Evolutionary conservation across 2,113 vertebrate species (phyloP).

Genomic region (Megaptera novaeangliae): DNA sequence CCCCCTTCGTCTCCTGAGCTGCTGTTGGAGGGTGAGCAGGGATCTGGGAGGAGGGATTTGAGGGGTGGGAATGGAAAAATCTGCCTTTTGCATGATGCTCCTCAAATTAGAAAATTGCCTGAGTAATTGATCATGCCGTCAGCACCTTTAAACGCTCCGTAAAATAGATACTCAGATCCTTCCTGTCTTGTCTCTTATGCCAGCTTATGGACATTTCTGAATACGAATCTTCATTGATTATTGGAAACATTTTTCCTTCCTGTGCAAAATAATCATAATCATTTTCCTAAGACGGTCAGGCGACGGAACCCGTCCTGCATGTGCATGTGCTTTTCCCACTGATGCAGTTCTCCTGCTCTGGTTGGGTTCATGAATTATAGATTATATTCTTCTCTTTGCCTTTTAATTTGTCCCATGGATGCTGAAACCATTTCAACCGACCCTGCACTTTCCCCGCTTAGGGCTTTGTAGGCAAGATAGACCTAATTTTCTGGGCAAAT

Average conservation of each 20-base stretch:
- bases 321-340: slow-evolving; percentile 48
- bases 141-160: background rate
- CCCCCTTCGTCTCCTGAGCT: background rate
- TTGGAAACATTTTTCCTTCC: slow-evolving; percentile 51
- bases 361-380: slow-evolving; percentile 77
- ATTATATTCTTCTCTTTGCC: slow-evolving; percentile 76
- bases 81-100: background rate
- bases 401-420: slow-evolving; percentile 74
- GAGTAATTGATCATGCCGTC: background rate
- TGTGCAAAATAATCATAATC: slow-evolving; percentile 57
- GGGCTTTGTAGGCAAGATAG: slow-evolving; percentile 53
- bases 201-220: background rate
- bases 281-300: slow-evolving; percentile 75
- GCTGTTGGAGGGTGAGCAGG: background rate
- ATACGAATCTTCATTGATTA: slow-evolving; percentile 24
- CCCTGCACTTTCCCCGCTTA: slow-evolving; percentile 39
- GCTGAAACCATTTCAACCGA: slow-evolving; percentile 63
- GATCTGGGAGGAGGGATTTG: background rate
- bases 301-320: slow-evolving; percentile 55
- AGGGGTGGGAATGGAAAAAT: background rate
- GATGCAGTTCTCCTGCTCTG: slow-evolving; percentile 64
- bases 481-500: slow-evolving; percentile 60
- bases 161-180: background rate
- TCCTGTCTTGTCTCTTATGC: background rate
- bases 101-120: background rate